Evolutionary conservation across 35 echinoderm and acorn worm genomes (phyloP).

Genomic region (Acanthaster planci): DNA sequence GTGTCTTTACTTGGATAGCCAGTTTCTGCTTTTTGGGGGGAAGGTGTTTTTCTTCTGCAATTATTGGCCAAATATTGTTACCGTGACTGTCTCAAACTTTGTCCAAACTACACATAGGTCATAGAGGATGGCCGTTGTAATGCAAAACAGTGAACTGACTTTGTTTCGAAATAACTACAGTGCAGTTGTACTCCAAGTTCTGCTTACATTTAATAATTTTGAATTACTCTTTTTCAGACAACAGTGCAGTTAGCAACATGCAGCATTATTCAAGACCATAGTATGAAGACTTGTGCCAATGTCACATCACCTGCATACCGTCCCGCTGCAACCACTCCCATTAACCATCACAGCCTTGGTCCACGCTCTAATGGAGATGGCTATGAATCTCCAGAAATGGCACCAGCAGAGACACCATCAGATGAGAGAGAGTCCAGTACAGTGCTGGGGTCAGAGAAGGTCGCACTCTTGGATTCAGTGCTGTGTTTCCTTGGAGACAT

Average conservation of each 20-base stretch:
- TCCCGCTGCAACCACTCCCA: neutral
- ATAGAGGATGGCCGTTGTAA: no score
- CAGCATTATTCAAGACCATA: slow-evolving; percentile 3
- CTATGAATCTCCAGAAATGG: neutral
- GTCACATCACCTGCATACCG: neutral
- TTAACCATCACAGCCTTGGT: neutral
- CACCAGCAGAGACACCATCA: neutral
- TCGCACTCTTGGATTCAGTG: neutral
- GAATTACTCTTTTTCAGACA: neutral
- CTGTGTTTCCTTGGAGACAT: neutral
- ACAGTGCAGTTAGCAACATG: slow-evolving; percentile 1
- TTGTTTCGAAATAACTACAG: no score
- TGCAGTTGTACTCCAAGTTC: no score
- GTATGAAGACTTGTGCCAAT: neutral
- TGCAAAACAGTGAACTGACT: no score
- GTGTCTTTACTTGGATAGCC: no score
- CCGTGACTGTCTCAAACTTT: no score
- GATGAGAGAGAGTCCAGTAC: neutral
- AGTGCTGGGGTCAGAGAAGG: neutral
- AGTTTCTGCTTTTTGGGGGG: no score
- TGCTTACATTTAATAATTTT: no score
- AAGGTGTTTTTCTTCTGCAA: no score
- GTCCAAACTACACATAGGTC: no score
- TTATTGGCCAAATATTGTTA: no score
- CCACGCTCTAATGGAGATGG: neutral